phyloP scores from a whole-genome alignment of 2,797 vertebrate genomes.

The Pseudopleuronectes americanus region DNA sequence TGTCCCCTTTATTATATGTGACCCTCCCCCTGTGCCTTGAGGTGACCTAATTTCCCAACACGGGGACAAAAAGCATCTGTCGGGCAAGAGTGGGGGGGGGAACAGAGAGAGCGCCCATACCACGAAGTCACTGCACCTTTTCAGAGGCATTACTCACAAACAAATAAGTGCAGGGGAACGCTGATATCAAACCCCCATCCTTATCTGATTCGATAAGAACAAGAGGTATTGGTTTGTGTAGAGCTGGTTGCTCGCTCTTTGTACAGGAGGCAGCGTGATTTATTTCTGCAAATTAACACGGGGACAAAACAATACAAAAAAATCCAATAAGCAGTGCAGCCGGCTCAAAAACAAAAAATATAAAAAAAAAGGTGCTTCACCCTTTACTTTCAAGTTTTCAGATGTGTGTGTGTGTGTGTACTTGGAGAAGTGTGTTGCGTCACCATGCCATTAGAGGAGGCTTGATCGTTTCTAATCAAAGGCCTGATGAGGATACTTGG shows the following conservation, averaged over 20 bases:
- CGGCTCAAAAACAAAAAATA: constrained; percentile 32
- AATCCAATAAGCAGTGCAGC: constrained; percentile 18
- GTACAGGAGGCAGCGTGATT: constrained; percentile 39
- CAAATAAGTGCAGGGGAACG: constrained; percentile 38
- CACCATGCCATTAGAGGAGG: constrained; percentile 58
- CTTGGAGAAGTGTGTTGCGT: constrained; percentile 33
- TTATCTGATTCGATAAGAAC: constrained; percentile 51
- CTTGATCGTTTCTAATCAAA: constrained; percentile 77
- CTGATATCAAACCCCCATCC: constrained; percentile 11
- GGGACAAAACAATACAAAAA: constrained; percentile 23
- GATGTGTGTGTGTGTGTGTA: constrained; percentile 14
- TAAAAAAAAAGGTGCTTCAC: constrained; percentile 12
- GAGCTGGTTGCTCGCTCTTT: constrained; percentile 15
- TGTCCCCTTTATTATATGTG: constrained; percentile 80
- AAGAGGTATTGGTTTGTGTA: constrained; percentile 40
- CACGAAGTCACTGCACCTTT: constrained; percentile 18
- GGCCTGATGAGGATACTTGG: constrained; percentile 52
- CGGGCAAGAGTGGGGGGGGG: constrained; percentile 34
- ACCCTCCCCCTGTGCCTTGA: constrained; percentile 62
- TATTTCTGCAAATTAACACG: constrained; percentile 55
- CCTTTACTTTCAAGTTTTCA: constrained; percentile 17
- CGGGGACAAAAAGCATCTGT: constrained; percentile 62
- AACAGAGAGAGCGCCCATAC: constrained; percentile 32
- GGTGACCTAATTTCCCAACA: constrained; percentile 71
- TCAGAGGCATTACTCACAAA: constrained; percentile 36